Evolutionary conservation across 2,888 invertebrate genomes (phyloP).

Genomic region (Amblyteles armatorius): DNA sequence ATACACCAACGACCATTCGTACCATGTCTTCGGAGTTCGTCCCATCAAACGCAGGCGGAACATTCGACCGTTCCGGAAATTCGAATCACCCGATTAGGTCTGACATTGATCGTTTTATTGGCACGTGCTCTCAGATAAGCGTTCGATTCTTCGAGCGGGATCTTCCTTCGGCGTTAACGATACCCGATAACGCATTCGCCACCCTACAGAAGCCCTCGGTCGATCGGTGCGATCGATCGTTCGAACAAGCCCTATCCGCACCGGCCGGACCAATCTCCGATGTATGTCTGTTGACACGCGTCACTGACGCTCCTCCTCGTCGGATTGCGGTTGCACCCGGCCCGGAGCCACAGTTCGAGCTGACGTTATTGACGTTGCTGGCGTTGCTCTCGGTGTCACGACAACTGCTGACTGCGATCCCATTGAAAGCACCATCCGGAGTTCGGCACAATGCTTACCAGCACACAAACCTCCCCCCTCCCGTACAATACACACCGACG

Average conservation of each 20-base stretch:
- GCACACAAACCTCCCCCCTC: conserved; percentile 5
- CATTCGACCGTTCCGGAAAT: conserved; percentile 4
- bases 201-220: conserved; percentile 36
- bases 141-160: conserved; percentile 1
- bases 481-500: conserved; percentile 16
- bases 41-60: background rate
- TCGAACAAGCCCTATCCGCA: conserved; percentile 20
- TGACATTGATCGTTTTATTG: conserved; percentile 7
- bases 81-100: conserved; percentile 10
- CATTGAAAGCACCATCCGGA: conserved; percentile 62
- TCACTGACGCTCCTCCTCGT: conserved; percentile 20
- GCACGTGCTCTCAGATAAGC: background rate
- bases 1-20: conserved; percentile 4
- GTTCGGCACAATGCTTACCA: conserved; percentile 40
- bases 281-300: conserved; percentile 38
- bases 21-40: background rate
- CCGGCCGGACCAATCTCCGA: conserved; percentile 16
- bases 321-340: conserved; percentile 22
- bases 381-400: conserved; percentile 47
- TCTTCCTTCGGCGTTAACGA: conserved; percentile 8
- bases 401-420: conserved; percentile 60
- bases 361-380: conserved; percentile 61
- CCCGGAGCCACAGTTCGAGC: conserved; percentile 33
- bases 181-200: conserved; percentile 13
- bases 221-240: conserved; percentile 61